Base-by-base conservation (phyloP, 2,113 vertebrate species). In the Chionomys nivalis region DNA sequence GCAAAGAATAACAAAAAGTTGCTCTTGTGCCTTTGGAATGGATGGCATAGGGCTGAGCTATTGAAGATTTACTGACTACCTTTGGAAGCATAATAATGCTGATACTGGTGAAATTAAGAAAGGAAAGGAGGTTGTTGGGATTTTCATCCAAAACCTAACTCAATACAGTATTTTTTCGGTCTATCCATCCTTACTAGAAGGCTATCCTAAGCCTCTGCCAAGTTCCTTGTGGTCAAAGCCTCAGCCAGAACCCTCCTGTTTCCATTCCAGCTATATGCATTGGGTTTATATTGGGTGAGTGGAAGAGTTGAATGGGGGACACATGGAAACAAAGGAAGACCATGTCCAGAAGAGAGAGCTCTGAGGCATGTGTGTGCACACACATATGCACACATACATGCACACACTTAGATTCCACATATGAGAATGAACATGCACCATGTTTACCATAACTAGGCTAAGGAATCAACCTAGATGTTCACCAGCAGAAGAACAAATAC, bases 111-210 rank as follows among this genome's bases (percentile, higher is more conserved):
- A 96, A 77, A 21, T 55, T 39, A 14, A 63, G 7, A 4, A 26
- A 21, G 83, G 76, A 47, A 65, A 24, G 28, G 36, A 89, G 23
- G 31, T 77, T 58, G 92, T 79, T 42, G 55, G 77, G 68, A 93
- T 87, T 95, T 91, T 83, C 73, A 89, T 95, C 89, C 95, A 75
- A 97, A 96, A 70, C 12, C 94, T 96, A 96, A 98, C 76, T 96
- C 79, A 86, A 78, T 85, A 49, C 83, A 61, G 26, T 42, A 52
- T 94, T 42, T 96, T 95, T 89, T 52, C 8, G 63, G 21, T 77
- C 31, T 52, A 90, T 89, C 76, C 85, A 95, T 94, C 87, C 82
- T 95, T 76, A 68, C 55, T 68, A 31, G 31, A 86, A 61, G 90
- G 61, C 55, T 68, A 39, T 73, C n/a, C 91, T 86, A 72, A 89